phyloP scores from a whole-genome alignment of 2,113 vertebrate species.

The Cygnus atratus region DNA sequence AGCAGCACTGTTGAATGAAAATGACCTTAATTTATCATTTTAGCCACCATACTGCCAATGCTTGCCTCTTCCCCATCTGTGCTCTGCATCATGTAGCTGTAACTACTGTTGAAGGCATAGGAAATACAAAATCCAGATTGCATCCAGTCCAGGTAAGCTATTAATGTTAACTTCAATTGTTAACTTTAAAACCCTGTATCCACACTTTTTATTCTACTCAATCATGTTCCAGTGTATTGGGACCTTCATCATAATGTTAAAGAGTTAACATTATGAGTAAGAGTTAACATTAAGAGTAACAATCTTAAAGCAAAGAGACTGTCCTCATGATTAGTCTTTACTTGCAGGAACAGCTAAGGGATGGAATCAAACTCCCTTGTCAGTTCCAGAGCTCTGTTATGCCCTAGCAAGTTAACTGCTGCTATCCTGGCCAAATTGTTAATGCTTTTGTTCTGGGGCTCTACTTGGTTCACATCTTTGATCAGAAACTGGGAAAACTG shows the following conservation, averaged over 20 bases:
- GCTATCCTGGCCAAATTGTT: background rate
- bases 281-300: background rate
- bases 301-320: background rate
- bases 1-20: background rate
- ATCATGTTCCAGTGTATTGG: background rate
- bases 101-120: slow-evolving; percentile 95
- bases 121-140: slow-evolving; percentile 86
- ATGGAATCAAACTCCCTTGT: background rate
- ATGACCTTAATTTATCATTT: slow-evolving; percentile 72
- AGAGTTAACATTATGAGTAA: background rate
- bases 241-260: background rate
- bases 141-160: slow-evolving; percentile 89
- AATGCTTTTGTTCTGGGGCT: background rate
- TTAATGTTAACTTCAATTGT: background rate
- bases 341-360: background rate
- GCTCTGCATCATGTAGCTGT: slow-evolving; percentile 88
- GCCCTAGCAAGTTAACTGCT: background rate
- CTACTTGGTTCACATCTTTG: background rate
- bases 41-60: slow-evolving; percentile 88
- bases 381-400: background rate
- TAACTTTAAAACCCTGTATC: background rate
- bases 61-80: slow-evolving; percentile 91
- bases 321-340: background rate
- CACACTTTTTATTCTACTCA: background rate
- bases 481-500: background rate